Conservation (phyloP, 1,140 invertebrate genomes). For the Drosophila pachea region DNA sequence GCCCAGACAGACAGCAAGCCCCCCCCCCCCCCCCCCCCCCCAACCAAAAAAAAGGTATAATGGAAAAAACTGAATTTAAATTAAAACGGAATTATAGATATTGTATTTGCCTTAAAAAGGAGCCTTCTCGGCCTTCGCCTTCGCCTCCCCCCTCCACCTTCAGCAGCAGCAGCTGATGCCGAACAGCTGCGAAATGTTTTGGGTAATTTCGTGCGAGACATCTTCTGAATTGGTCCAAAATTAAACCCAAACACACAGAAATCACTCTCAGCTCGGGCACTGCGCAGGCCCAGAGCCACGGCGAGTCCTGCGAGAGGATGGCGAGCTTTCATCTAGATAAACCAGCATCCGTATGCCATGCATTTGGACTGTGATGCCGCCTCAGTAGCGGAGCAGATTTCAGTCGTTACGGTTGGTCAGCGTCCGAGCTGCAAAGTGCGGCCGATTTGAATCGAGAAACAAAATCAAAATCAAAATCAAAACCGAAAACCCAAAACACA, state of each 20-base stretch:
- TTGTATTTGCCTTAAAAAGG: background rate
- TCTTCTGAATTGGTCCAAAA: constrained; percentile 24
- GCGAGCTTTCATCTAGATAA: constrained; percentile 59
- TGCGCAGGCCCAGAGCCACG: too few species aligned
- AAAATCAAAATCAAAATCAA: background rate
- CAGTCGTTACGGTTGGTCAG: constrained; percentile 63
- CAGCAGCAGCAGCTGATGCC: constrained; percentile 13
- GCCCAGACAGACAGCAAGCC: too few species aligned
- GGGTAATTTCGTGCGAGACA: constrained; percentile 17
- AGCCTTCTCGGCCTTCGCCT: background rate
- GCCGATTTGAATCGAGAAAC: too few species aligned
- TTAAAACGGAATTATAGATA: background rate
- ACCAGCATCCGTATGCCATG: constrained; percentile 5
- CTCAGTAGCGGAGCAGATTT: constrained; percentile 73
- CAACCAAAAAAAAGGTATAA: too few species aligned
- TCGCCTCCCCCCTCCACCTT: background rate
- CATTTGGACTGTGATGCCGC: constrained; percentile 32
- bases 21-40: too few species aligned
- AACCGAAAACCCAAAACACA: too few species aligned
- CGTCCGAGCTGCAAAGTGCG: constrained; percentile 6
- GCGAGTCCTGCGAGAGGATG: constrained; percentile 18
- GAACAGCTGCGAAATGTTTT: constrained; percentile 30
- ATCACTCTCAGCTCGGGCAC: too few species aligned
- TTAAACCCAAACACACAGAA: constrained; percentile 18
- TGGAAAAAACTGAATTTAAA: background rate